Conservation (phyloP, 2,797 vertebrate species). For the Glossophaga mutica region DNA sequence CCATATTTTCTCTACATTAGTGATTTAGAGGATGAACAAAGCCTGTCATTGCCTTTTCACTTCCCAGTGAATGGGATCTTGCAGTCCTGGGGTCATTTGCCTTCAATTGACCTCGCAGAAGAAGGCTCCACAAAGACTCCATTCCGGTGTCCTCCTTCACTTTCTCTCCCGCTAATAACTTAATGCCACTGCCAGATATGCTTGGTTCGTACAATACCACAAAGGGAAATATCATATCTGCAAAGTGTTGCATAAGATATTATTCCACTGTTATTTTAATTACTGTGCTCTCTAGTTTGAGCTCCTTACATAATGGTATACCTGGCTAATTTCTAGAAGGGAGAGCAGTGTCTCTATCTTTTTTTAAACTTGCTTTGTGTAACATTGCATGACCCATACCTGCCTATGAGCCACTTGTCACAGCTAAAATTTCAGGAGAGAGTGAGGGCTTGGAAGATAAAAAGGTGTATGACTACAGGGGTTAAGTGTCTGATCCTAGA, state of each 20-base stretch:
- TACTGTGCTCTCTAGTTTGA: slow-evolving; percentile 26
- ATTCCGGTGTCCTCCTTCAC: not conserved
- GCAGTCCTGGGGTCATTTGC: not conserved
- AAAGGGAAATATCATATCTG: slow-evolving; percentile 69
- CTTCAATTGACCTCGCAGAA: not conserved
- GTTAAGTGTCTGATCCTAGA: slow-evolving; percentile 17
- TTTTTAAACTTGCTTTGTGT: slow-evolving; percentile 54
- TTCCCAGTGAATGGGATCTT: not conserved
- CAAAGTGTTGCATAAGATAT: slow-evolving; percentile 37
- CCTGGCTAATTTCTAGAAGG: slow-evolving; percentile 64
- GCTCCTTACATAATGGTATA: slow-evolving; percentile 60
- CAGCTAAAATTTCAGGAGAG: slow-evolving; percentile 32
- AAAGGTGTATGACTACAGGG: not conserved
- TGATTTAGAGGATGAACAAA: not conserved
- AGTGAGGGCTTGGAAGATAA: not conserved
- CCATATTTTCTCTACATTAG: not conserved
- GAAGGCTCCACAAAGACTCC: not conserved
- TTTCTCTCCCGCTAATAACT: slow-evolving; percentile 30
- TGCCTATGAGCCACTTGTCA: not conserved
- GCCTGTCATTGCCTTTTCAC: not conserved
- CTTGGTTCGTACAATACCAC: slow-evolving; percentile 39
- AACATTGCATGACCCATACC: not conserved
- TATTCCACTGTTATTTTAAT: slow-evolving; percentile 68
- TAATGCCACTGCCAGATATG: not conserved
- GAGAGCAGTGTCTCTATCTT: not conserved